Evolutionary conservation across 2,888 invertebrate genomes (phyloP).

Genomic region (Elmis aenea): DNA sequence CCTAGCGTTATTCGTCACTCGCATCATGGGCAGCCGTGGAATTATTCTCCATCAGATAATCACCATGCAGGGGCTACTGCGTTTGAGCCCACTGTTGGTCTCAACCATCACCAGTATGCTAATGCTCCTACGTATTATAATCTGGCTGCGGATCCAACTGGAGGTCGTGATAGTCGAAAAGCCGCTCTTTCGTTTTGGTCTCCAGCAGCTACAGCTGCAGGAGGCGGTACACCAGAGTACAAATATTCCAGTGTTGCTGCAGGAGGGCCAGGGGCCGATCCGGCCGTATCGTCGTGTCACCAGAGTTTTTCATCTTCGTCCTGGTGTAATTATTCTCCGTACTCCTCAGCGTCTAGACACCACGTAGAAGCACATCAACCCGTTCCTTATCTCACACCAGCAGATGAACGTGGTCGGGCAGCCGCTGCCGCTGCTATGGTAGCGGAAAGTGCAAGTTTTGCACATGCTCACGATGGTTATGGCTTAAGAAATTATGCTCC

Average conservation of each 20-base stretch:
- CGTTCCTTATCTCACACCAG: slow-evolving; percentile 63
- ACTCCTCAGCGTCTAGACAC: slow-evolving; percentile 57
- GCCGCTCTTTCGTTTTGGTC: slow-evolving; percentile 64
- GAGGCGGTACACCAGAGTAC: slow-evolving; percentile 57
- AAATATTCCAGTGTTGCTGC: slow-evolving; percentile 53
- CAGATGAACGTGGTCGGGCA: slow-evolving; percentile 65
- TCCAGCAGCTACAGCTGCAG: slow-evolving; percentile 53
- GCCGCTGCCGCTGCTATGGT: slow-evolving; percentile 53
- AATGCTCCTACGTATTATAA: slow-evolving; percentile 71
- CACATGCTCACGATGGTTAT: slow-evolving; percentile 64
- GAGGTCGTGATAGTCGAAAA: slow-evolving; percentile 58
- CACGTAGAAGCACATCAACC: slow-evolving; percentile 55
- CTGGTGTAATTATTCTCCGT: slow-evolving; percentile 69
- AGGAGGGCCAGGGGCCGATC: slow-evolving; percentile 49
- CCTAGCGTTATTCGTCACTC: slow-evolving; percentile 74
- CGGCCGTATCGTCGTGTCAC: slow-evolving; percentile 58
- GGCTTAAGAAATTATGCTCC: slow-evolving; percentile 70
- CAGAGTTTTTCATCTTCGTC: slow-evolving; percentile 65
- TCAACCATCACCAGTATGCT: slow-evolving; percentile 63
- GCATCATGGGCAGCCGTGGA: slow-evolving; percentile 63
- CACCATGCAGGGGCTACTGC: slow-evolving; percentile 49
- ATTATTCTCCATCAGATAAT: slow-evolving; percentile 62
- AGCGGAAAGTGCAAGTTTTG: slow-evolving; percentile 60
- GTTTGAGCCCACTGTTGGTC: slow-evolving; percentile 57
- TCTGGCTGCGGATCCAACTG: slow-evolving; percentile 59